Percentiles rank a stretch among this genome's conserved stretches.
These are phyloP conservation scores for Petrolisthes manimaculis DNA, from an alignment of 2,888 invertebrate genomes.

Conservation along the genomic window DNA sequence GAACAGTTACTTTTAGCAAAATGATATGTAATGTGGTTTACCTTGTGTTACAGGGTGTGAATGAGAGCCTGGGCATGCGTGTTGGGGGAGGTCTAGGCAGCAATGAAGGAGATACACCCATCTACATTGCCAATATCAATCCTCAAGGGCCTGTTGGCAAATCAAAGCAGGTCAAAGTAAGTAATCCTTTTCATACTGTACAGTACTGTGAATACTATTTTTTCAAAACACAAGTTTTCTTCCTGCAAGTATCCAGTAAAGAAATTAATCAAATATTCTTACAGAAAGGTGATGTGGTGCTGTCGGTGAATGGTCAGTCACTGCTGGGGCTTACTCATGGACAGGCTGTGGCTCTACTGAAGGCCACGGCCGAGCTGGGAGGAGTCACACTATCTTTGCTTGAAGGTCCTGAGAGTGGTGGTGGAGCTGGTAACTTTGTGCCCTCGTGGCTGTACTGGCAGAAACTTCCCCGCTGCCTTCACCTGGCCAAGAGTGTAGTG, in stretches of 20 bases:
- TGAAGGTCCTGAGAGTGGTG: constrained; percentile 71
- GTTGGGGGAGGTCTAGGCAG: constrained; percentile 72
- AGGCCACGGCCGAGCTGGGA: constrained; percentile 69
- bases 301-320: constrained; percentile 71
- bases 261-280: constrained; percentile 33
- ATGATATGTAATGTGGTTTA: background rate
- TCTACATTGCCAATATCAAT: constrained; percentile 72
- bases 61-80: constrained; percentile 72
- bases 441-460: constrained; percentile 73
- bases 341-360: constrained; percentile 71
- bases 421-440: constrained; percentile 70
- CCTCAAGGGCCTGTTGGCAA: constrained; percentile 71
- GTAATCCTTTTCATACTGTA: constrained; percentile 70
- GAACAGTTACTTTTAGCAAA: background rate
- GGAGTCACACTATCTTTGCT: constrained; percentile 70
- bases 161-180: constrained; percentile 70
- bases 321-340: constrained; percentile 71
- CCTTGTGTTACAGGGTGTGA: constrained; percentile 68
- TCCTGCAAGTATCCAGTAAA: background rate
- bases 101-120: constrained; percentile 72
- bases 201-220: constrained; percentile 69
- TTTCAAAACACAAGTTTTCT: background rate
- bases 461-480: constrained; percentile 71
- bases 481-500: constrained; percentile 70
- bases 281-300: constrained; percentile 72